A percentile compares a stretch with the other conserved stretches of the same genome.
Evolutionary conservation across 1,140 invertebrate genomes (phyloP).

Genomic region (Diplogasteroides magnus): DNA sequence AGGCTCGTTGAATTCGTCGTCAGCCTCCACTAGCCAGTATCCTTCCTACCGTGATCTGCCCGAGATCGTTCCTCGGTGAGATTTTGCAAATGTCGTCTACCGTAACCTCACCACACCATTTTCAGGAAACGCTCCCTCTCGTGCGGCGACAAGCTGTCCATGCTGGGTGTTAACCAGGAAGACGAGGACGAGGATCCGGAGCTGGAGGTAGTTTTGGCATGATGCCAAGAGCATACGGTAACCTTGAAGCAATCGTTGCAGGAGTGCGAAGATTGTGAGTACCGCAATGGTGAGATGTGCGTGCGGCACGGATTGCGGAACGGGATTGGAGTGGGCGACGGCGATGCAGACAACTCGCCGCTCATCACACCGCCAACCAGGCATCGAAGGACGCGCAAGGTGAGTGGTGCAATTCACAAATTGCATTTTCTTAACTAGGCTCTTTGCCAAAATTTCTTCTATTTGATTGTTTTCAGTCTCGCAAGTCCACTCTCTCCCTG

Average conservation of each 20-base stretch:
- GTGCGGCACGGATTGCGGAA: too few species aligned
- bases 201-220: too few species aligned
- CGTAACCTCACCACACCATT: neutral
- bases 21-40: slow-evolving; percentile 20
- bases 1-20: slow-evolving; percentile 4
- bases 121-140: slow-evolving; percentile 24
- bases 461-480: neutral
- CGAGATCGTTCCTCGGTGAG: slow-evolving; percentile 17
- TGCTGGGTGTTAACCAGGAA: neutral
- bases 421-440: too few species aligned
- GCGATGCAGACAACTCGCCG: neutral
- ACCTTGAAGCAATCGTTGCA: neutral
- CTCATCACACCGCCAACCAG: neutral
- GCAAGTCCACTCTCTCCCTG: neutral
- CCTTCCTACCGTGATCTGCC: slow-evolving; percentile 26
- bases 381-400: neutral
- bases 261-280: neutral
- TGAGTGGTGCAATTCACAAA: too few species aligned
- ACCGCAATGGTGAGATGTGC: too few species aligned
- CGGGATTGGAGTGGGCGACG: neutral
- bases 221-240: neutral
- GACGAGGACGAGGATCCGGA: neutral
- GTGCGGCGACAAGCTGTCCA: slow-evolving; percentile 9
- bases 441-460: too few species aligned
- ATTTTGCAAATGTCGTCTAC: neutral